These are phyloP conservation scores for Anadara kagoshimensis DNA, from an alignment of 1,140 invertebrate genomes.

Conservation along the genomic window DNA sequence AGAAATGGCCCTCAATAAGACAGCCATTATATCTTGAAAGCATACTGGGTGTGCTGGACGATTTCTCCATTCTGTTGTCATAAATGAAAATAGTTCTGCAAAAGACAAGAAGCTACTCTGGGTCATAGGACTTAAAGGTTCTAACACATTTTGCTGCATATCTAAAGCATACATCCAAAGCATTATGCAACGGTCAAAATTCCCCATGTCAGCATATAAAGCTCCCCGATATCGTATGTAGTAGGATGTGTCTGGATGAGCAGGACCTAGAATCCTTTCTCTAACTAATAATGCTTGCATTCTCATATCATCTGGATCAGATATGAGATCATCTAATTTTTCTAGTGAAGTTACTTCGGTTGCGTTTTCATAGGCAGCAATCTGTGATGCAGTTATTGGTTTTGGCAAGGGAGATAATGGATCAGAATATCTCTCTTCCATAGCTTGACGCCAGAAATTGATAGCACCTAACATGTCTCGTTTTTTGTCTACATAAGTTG, in stretches of 20 bases:
- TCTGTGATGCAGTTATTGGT: conserved; percentile 79
- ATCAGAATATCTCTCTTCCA: conserved; percentile 50
- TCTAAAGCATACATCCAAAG: conserved; percentile 98
- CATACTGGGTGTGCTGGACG: conserved; percentile 82
- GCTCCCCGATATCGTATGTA: conserved; percentile 95
- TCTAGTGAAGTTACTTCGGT: conserved; percentile 86
- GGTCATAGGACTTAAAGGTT: conserved; percentile 95
- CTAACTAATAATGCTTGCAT: conserved; percentile 96
- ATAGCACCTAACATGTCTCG: conserved; percentile 93
- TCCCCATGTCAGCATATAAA: conserved; percentile 93
- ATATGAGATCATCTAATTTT: conserved; percentile 88
- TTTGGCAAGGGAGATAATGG: conserved; percentile 78
- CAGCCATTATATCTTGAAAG: conserved; percentile 86
- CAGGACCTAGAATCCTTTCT: conserved; percentile 94
- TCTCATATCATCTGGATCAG: conserved; percentile 95
- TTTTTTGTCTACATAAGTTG: conserved; percentile 96
- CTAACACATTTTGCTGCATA: conserved; percentile 92
- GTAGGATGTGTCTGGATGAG: conserved; percentile 96
- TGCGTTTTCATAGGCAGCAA: conserved; percentile 91
- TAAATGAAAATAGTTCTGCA: conserved; percentile 95
- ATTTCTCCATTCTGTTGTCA: conserved; percentile 85
- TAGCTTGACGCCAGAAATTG: conserved; percentile 84
- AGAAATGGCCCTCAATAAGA: conserved; percentile 77
- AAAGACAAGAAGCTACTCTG: conserved; percentile 94
- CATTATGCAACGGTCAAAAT: conserved; percentile 92